These are phyloP conservation scores for Ophioninae sp. DNA, from an alignment of 2,888 invertebrate genomes.

Conservation along the genomic window DNA sequence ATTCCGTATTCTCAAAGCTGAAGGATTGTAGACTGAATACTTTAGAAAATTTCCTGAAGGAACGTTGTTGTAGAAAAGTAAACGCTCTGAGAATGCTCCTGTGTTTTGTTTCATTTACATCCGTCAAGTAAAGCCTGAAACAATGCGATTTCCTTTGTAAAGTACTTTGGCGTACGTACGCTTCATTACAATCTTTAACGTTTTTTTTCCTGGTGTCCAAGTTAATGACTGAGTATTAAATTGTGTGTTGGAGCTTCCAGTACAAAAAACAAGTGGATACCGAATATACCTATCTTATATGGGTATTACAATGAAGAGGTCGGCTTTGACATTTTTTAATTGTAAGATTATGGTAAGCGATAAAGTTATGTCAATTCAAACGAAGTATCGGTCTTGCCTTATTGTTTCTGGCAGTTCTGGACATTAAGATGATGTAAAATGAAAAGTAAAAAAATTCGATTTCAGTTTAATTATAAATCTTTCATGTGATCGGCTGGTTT, in stretches of 20 bases:
- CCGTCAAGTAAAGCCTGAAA: background rate
- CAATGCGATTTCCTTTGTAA: background rate
- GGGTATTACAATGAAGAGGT: background rate
- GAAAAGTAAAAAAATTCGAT: too few relatives aligned
- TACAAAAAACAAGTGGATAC: too few relatives aligned
- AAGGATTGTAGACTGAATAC: background rate
- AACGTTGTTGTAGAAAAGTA: background rate
- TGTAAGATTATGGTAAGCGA: too few relatives aligned
- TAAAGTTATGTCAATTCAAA: too few relatives aligned
- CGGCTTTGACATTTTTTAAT: too few relatives aligned
- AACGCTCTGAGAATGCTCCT: background rate
- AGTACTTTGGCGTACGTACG: background rate
- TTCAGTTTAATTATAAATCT: too few relatives aligned
- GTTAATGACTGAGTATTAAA: background rate
- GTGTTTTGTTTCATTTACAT: background rate
- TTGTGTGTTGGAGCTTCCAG: background rate
- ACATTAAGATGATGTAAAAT: too few relatives aligned
- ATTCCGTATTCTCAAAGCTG: conserved; percentile 1
- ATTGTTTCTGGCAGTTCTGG: too few relatives aligned
- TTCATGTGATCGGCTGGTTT: too few relatives aligned
- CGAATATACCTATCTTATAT: too few relatives aligned
- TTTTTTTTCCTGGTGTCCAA: background rate
- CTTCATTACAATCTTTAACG: background rate
- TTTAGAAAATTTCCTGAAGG: background rate
- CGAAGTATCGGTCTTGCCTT: too few relatives aligned